Evolutionary conservation across 2,113 vertebrate species (phyloP).

Genomic region (Mormoops blainvillei): DNA sequence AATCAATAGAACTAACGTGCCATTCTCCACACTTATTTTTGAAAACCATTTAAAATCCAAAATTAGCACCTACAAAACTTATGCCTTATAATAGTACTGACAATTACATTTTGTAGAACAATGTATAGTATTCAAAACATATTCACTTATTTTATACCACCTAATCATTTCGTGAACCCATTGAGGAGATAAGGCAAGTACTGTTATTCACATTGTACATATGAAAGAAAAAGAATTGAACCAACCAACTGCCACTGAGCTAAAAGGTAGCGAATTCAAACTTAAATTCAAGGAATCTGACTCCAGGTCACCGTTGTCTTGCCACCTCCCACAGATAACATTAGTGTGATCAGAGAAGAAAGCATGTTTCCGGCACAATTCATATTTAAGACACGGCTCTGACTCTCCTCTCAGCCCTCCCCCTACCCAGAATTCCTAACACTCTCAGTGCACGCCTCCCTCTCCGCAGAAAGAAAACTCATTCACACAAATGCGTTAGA

Average conservation of each 20-base stretch:
- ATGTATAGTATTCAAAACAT: not conserved
- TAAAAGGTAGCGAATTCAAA: not conserved
- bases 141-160: not conserved
- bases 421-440: not conserved
- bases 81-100: not conserved
- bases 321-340: not conserved
- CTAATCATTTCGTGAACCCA: not conserved
- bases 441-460: not conserved
- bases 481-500: not conserved
- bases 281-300: not conserved
- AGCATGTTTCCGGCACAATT: not conserved
- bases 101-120: not conserved
- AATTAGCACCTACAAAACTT: not conserved
- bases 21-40: not conserved
- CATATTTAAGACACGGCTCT: not conserved
- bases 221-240: not conserved
- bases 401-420: not conserved
- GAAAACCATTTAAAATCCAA: not conserved
- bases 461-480: not conserved
- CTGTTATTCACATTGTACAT: conserved; percentile 4
- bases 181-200: not conserved
- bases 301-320: not conserved
- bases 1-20: not conserved
- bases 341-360: not conserved
- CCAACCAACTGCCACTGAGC: not conserved